Percentiles rank a stretch among this genome's conserved stretches.
phyloP scores from a whole-genome alignment of 2,888 invertebrate species.

The Pantelozetes paolii region DNA sequence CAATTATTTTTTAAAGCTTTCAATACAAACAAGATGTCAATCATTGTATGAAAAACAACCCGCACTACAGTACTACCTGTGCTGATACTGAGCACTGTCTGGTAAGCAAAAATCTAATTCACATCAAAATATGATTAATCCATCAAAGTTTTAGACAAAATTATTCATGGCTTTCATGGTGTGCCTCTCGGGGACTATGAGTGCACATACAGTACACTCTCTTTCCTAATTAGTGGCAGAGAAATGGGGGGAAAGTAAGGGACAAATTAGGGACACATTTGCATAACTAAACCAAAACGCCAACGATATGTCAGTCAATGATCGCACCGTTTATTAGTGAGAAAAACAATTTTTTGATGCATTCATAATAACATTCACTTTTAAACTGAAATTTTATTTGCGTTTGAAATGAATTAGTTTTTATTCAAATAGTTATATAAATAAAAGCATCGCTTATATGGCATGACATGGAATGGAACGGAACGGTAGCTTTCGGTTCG shows the following conservation, averaged over 20 bases:
- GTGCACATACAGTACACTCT: background rate
- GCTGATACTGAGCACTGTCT: too few species aligned
- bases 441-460: background rate
- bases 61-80: too few species aligned
- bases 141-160: conserved; percentile 12
- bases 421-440: background rate
- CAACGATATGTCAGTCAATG: background rate
- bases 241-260: too few species aligned
- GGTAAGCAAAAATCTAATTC: background rate
- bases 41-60: too few species aligned
- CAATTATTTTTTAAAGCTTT: too few species aligned
- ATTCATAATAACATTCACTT: too few species aligned
- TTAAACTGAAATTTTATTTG: background rate
- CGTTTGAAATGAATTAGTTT: background rate
- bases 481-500: too few species aligned
- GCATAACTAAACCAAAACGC: conserved; percentile 1
- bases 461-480: too few species aligned
- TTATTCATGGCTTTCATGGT: conserved; percentile 21
- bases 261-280: background rate
- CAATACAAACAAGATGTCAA: too few species aligned
- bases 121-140: too few species aligned
- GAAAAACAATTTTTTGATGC: conserved; percentile 6
- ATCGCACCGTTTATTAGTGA: conserved; percentile 17
- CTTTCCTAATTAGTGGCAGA: conserved; percentile 11
- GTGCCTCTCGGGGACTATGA: conserved; percentile 26